phyloP scores from a whole-genome alignment of 2,888 invertebrate species.

The Heterodera filipjevi region DNA sequence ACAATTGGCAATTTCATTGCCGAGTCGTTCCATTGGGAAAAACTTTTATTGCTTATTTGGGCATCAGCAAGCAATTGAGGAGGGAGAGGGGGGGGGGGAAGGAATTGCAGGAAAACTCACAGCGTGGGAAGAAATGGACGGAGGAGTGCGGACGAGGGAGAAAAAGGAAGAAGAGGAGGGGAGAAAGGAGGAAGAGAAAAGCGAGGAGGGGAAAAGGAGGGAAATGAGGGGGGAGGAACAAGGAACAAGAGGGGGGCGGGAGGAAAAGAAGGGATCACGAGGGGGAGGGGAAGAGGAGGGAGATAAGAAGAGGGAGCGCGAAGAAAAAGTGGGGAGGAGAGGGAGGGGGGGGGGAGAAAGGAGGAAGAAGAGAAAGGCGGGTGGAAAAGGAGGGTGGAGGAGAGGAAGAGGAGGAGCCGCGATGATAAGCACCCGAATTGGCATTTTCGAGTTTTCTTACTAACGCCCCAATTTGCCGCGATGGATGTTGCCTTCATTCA shows the following conservation, averaged over 20 bases:
- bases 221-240: not conserved
- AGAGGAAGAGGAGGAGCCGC: not conserved
- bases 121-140: slow-evolving; percentile 5
- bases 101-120: not conserved
- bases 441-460: slow-evolving; percentile 4
- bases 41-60: slow-evolving; percentile 5
- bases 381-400: too few species aligned
- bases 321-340: too few species aligned
- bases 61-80: not conserved
- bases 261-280: not conserved
- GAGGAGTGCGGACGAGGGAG: not conserved
- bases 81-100: not conserved
- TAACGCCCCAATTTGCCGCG: not conserved
- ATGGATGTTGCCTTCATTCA: slow-evolving; percentile 11
- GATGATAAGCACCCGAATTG: slow-evolving; percentile 8
- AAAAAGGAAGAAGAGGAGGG: not conserved
- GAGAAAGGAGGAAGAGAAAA: too few species aligned
- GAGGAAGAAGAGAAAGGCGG: too few species aligned
- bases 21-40: not conserved
- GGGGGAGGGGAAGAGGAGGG: not conserved
- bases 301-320: too few species aligned
- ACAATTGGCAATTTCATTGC: slow-evolving; percentile 8
- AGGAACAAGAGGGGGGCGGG: not conserved
- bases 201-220: too few species aligned
- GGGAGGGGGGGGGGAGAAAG: not conserved